These are phyloP conservation scores for Labeo catla DNA, from an alignment of 2,113 vertebrate genomes.

Conservation along the genomic window DNA sequence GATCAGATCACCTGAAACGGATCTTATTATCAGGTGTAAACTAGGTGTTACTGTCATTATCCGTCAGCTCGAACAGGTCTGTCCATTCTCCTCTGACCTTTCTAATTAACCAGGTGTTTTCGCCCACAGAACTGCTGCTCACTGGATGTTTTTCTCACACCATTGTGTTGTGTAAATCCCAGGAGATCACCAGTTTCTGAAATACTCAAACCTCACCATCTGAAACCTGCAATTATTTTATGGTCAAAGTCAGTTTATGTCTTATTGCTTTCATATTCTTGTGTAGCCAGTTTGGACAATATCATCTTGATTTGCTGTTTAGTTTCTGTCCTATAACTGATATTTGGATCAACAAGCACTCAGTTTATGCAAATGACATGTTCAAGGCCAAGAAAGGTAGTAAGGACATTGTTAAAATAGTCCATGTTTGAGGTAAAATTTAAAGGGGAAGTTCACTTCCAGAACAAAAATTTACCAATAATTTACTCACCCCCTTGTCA, in stretches of 20 bases:
- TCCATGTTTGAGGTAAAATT: too few relatives aligned
- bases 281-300: background rate
- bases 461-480: too few relatives aligned
- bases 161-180: constrained; percentile 14
- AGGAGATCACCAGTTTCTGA: background rate
- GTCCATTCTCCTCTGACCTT: background rate
- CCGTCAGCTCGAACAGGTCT: background rate
- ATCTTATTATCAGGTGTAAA: constrained; percentile 4
- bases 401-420: too few relatives aligned
- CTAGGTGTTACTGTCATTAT: background rate
- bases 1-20: background rate
- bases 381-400: too few relatives aligned
- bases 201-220: background rate
- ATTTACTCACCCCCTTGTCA: too few relatives aligned
- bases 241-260: background rate
- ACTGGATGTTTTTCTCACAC: constrained; percentile 13
- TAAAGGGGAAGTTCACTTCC: too few relatives aligned
- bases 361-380: too few relatives aligned
- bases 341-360: background rate
- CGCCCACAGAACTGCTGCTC: background rate
- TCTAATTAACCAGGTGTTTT: constrained; percentile 1
- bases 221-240: background rate
- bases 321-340: background rate
- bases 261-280: background rate
- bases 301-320: background rate